Evolutionary conservation across 2,797 vertebrate species (phyloP).

Genomic region (Myotis myotis): DNA sequence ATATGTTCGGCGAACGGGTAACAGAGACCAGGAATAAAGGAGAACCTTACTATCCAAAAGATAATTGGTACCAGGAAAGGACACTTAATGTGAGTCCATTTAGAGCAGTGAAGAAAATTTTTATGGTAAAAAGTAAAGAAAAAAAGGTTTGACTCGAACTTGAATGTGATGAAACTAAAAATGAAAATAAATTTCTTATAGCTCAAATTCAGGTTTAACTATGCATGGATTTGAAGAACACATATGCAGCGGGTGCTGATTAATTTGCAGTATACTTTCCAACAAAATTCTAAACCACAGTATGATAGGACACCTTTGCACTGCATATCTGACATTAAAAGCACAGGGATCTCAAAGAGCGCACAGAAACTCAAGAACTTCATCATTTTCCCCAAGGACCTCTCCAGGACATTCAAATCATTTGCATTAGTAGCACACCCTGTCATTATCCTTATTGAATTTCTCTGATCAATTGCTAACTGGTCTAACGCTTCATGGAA

Average conservation of each 20-base stretch:
- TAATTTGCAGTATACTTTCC: not conserved
- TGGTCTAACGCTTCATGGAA: not conserved
- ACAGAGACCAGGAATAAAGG: not conserved
- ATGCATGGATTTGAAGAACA: not conserved
- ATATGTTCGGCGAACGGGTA: not conserved
- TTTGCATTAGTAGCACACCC: not conserved
- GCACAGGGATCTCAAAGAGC: not conserved
- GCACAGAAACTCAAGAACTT: not conserved
- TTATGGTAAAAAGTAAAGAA: not conserved
- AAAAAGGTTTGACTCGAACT: not conserved
- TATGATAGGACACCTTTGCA: not conserved
- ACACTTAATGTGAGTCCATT: not conserved
- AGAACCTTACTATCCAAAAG: not conserved
- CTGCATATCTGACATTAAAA: not conserved
- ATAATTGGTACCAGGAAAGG: not conserved
- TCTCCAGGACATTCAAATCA: not conserved
- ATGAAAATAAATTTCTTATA: conserved; percentile 44
- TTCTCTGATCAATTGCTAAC: not conserved
- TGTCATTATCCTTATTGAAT: not conserved
- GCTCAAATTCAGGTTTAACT: conserved; percentile 32
- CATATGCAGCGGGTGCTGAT: not conserved
- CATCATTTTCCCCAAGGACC: not conserved
- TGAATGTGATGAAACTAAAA: not conserved
- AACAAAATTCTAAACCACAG: conserved; percentile 30
- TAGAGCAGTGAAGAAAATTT: conserved; percentile 16